A percentile compares a stretch with the other conserved stretches of the same genome.
Conservation (phyloP, 2,888 invertebrate genomes). For the Cryptocephalus primarius region DNA sequence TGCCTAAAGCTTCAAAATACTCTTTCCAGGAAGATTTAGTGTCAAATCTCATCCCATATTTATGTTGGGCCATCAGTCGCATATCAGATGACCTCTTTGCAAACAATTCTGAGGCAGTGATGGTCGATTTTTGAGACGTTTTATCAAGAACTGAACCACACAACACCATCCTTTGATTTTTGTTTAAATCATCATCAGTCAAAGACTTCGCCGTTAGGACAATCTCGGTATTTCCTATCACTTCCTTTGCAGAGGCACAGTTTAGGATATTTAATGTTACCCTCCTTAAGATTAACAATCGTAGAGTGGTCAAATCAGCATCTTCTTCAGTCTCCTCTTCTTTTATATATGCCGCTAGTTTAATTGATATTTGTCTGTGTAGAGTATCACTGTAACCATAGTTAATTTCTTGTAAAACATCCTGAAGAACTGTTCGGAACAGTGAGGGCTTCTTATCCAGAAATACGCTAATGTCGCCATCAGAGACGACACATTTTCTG, state of each 20-base stretch:
- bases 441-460: conserved; percentile 35
- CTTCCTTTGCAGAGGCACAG: conserved; percentile 5
- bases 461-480: conserved; percentile 42
- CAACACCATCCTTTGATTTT: conserved; percentile 23
- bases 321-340: conserved; percentile 21
- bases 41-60: conserved; percentile 48
- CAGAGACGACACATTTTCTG: conserved; percentile 32
- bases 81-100: conserved; percentile 52
- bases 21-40: conserved; percentile 42
- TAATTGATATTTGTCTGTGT: conserved; percentile 15
- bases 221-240: conserved; percentile 20
- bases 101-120: conserved; percentile 42
- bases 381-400: conserved; percentile 26
- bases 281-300: conserved; percentile 32
- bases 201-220: conserved; percentile 37
- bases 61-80: conserved; percentile 56
- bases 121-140: conserved; percentile 38
- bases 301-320: conserved; percentile 29
- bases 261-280: conserved; percentile 32
- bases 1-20: conserved; percentile 49
- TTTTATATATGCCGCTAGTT: conserved; percentile 11
- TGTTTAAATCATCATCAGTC: neutral
- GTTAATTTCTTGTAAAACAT: conserved; percentile 18
- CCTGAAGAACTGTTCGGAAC: conserved; percentile 25
- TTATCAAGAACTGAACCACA: conserved; percentile 54